Percentiles rank a stretch among this genome's conserved stretches.
Evolutionary conservation across 2,797 vertebrate species (phyloP).

Genomic region (Sebastes iracundus): DNA sequence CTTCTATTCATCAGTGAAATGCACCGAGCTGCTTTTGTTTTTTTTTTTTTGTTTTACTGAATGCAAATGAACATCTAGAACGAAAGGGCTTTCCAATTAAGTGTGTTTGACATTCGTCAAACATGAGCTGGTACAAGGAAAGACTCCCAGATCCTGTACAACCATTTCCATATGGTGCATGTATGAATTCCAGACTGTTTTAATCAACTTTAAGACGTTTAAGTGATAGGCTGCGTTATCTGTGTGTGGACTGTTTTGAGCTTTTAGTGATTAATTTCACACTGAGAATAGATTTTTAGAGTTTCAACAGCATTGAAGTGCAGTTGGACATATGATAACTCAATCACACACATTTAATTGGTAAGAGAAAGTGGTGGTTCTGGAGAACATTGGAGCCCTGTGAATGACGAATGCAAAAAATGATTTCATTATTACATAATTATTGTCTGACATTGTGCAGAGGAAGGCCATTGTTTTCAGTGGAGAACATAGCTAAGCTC

Average conservation of each 20-base stretch:
- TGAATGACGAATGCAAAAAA: background rate
- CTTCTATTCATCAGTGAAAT: conserved; percentile 10
- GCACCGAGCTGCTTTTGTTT: conserved; percentile 11
- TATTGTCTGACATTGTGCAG: background rate
- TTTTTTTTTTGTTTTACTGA: conserved; percentile 27
- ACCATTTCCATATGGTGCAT: conserved; percentile 36
- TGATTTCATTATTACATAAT: background rate
- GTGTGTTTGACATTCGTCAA: conserved; percentile 56
- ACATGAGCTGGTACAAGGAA: conserved; percentile 22
- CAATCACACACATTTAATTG: background rate
- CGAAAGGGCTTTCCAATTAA: conserved; percentile 50
- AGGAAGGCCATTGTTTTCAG: background rate
- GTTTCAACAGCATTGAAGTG: background rate
- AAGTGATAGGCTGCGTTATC: background rate
- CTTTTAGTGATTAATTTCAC: background rate
- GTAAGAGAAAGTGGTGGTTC: background rate
- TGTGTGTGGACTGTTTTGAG: background rate
- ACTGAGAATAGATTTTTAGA: background rate
- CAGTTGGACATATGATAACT: background rate
- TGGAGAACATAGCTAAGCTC: background rate
- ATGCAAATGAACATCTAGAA: conserved; percentile 47
- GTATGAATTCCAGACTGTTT: conserved; percentile 9
- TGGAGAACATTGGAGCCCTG: background rate
- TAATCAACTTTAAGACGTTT: conserved; percentile 3
- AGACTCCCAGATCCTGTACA: conserved; percentile 27